Evolutionary conservation across 1,140 invertebrate species (phyloP).

Genomic region (Formica exsecta): DNA sequence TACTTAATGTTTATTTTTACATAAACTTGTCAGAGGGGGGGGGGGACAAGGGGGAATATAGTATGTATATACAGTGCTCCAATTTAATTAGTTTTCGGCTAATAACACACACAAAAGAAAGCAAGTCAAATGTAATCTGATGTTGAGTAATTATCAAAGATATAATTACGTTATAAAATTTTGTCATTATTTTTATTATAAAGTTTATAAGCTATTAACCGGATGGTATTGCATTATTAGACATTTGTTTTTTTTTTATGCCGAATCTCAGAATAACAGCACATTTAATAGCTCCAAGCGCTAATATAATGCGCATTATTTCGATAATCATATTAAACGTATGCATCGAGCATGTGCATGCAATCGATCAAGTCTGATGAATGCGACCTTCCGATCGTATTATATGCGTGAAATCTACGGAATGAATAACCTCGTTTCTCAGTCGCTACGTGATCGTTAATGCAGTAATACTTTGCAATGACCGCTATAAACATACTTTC

Average conservation of each 20-base stretch:
- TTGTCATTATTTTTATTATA: not conserved
- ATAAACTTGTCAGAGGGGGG: not conserved
- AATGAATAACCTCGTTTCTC: constrained; percentile 48
- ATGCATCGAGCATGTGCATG: not conserved
- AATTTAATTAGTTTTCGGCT: not conserved
- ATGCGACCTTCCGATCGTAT: constrained; percentile 48
- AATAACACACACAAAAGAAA: not conserved
- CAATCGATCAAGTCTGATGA: constrained; percentile 46
- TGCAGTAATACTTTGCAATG: constrained; percentile 13
- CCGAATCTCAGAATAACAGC: not conserved
- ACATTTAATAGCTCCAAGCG: not conserved
- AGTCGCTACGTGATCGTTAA: constrained; percentile 26
- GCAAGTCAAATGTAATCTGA: not conserved
- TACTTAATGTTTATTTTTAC: not conserved
- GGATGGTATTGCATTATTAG: not conserved
- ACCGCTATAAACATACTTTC: constrained; percentile 55
- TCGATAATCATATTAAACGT: constrained; percentile 25
- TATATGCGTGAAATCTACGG: constrained; percentile 42
- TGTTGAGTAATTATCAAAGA: not conserved
- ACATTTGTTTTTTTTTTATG: not conserved
- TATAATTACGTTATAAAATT: not conserved
- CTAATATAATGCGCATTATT: constrained; percentile 34
- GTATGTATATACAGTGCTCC: not conserved
- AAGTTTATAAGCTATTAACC: not conserved
- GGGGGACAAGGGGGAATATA: not conserved